Percentiles rank a stretch among this genome's conserved stretches.
Evolutionary conservation across 1,140 invertebrate genomes (phyloP).

Genomic region (Drosophila willistoni): DNA sequence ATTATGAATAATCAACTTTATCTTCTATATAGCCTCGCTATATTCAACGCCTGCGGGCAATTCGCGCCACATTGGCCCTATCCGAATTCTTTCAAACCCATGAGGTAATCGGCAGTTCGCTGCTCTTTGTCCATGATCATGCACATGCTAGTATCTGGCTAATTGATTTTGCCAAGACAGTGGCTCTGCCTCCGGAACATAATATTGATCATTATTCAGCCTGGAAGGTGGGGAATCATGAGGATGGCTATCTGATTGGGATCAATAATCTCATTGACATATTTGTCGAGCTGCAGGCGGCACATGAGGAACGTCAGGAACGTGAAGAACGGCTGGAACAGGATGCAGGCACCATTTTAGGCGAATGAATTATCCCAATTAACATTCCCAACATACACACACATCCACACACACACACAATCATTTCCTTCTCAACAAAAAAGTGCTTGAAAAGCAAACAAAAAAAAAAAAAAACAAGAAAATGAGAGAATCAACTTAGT

Average conservation of each 20-base stretch:
- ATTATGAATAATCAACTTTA: not conserved
- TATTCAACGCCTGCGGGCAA: constrained; percentile 92
- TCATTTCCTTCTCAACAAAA: constrained; percentile 1
- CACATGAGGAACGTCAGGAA: constrained; percentile 33
- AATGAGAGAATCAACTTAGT: not conserved
- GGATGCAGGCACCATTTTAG: not conserved
- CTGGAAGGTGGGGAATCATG: constrained; percentile 98
- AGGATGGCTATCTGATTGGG: constrained; percentile 98
- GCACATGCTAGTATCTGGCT: constrained; percentile 96
- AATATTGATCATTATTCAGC: constrained; percentile 91
- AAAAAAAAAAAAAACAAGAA: too few species aligned
- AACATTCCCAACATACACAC: not conserved
- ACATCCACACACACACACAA: not conserved
- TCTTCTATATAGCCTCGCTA: constrained; percentile 89
- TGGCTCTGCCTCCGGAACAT: constrained; percentile 90
- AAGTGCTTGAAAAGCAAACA: not conserved
- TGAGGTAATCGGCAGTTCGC: constrained; percentile 98
- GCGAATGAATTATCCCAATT: not conserved
- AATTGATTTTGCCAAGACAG: constrained; percentile 99
- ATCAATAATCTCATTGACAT: constrained; percentile 97
- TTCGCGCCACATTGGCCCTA: constrained; percentile 90
- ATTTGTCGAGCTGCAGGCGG: constrained; percentile 85
- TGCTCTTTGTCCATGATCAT: constrained; percentile 97
- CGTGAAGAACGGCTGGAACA: constrained; percentile 1
- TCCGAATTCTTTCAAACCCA: constrained; percentile 95